Evolutionary conservation across 2,888 invertebrate genomes (phyloP).

Genomic region (Drosophila percnosoma): DNA sequence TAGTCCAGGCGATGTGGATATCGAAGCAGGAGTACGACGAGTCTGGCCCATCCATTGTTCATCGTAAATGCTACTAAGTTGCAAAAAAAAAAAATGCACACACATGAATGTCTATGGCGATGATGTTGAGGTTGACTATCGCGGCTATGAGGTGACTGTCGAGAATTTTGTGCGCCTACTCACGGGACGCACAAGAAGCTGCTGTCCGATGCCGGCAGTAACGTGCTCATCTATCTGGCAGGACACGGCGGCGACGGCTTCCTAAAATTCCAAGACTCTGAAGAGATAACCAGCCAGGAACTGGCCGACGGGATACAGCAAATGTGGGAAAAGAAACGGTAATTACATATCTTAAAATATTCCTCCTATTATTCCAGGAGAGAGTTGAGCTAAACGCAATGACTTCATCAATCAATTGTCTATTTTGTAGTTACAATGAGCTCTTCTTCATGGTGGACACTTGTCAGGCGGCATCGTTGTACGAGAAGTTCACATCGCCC

Average conservation of each 20-base stretch:
- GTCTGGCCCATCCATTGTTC: too few species aligned
- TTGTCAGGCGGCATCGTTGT: conserved; percentile 99
- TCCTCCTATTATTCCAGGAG: neutral
- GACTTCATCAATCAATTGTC: neutral
- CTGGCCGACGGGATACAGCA: conserved; percentile 99
- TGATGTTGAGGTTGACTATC: conserved; percentile 99
- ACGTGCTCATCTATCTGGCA: conserved; percentile 97
- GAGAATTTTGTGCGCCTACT: conserved; percentile 98
- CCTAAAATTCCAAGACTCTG: conserved; percentile 99
- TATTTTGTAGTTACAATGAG: conserved; percentile 94
- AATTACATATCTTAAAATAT: neutral
- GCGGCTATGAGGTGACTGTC: conserved; percentile 98
- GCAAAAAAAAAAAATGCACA: too few species aligned
- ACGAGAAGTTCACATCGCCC: conserved; percentile 98
- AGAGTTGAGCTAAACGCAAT: neutral
- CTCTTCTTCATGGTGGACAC: conserved; percentile 99
- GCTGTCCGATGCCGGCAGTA: conserved; percentile 98
- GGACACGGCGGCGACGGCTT: conserved; percentile 99
- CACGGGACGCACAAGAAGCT: conserved; percentile 97
- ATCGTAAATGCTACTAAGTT: too few species aligned
- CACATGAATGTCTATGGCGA: conserved; percentile 89
- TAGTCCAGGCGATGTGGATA: too few species aligned
- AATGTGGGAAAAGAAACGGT: conserved; percentile 99
- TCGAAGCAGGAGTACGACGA: too few species aligned
- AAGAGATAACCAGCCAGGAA: conserved; percentile 99